A percentile compares a stretch with the other conserved stretches of the same genome.
Conservation (phyloP, 2,888 invertebrate species). For the Nymphalis urticae region DNA sequence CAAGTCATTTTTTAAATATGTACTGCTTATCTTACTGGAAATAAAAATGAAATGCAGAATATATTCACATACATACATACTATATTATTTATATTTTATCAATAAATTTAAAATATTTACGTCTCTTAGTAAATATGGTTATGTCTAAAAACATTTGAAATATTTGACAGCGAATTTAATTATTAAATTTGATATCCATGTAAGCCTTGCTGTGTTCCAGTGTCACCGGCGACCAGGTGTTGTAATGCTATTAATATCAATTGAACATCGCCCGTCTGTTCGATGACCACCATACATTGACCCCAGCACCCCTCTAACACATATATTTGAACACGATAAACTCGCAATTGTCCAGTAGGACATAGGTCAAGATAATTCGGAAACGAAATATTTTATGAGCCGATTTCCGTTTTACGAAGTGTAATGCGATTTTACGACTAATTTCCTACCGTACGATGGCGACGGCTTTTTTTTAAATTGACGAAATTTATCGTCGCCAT, state of each 20-base stretch:
- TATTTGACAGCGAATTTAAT: constrained; percentile 10
- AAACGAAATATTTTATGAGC: constrained; percentile 71
- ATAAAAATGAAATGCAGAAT: too few relatives aligned
- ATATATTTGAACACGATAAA: constrained; percentile 35
- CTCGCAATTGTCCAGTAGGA: constrained; percentile 34
- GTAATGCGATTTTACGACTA: constrained; percentile 70
- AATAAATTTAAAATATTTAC: too few relatives aligned
- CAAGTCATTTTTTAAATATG: too few relatives aligned
- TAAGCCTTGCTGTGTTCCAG: constrained; percentile 54
- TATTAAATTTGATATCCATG: constrained; percentile 46
- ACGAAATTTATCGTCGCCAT: constrained; percentile 11
- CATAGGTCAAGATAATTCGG: constrained; percentile 51
- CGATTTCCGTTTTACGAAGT: constrained; percentile 63
- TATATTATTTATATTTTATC: too few relatives aligned
- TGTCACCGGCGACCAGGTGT: constrained; percentile 72
- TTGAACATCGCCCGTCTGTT: constrained; percentile 72
- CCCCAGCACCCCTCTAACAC: constrained; percentile 45
- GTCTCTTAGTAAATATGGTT: too few relatives aligned
- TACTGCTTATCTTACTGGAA: too few relatives aligned
- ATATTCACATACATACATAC: too few relatives aligned
- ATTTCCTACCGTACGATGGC: constrained; percentile 44
- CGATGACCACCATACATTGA: constrained; percentile 51
- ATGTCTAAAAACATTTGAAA: not conserved
- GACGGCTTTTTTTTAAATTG: constrained; percentile 27
- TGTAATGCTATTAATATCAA: constrained; percentile 76